These are phyloP conservation scores for Microtus oregoni DNA, from an alignment of 2,113 vertebrate genomes.

Conservation along the genomic window DNA sequence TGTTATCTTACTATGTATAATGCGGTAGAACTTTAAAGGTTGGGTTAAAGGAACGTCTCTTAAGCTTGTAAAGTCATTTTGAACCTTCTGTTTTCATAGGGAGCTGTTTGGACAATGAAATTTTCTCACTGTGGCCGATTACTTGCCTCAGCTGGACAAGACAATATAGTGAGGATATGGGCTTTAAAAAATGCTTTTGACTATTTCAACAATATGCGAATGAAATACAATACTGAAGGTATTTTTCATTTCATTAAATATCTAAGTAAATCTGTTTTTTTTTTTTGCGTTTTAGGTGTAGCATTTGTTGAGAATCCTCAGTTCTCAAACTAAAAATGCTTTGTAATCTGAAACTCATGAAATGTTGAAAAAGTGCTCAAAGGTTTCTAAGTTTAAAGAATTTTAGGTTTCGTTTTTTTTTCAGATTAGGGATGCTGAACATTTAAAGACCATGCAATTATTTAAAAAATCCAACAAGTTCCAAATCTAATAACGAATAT, in stretches of 20 bases:
- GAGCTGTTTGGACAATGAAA: slow-evolving; percentile 99
- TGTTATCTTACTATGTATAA: background rate
- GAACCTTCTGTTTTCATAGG: slow-evolving; percentile 86
- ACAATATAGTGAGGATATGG: slow-evolving; percentile 99
- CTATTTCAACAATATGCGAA: slow-evolving; percentile 99
- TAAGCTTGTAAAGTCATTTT: slow-evolving; percentile 25
- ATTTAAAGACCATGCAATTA: background rate
- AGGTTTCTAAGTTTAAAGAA: background rate
- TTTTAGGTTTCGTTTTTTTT: slow-evolving; percentile 6
- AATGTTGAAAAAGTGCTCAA: background rate
- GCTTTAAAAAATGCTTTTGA: slow-evolving; percentile 98
- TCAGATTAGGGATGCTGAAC: background rate
- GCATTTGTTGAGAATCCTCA: background rate
- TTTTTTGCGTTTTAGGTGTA: slow-evolving; percentile 43
- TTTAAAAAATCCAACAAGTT: background rate
- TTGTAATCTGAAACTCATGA: background rate
- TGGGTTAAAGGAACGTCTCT: slow-evolving; percentile 22
- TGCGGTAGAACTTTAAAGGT: slow-evolving; percentile 40
- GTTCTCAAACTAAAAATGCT: background rate
- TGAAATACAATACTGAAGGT: slow-evolving; percentile 99
- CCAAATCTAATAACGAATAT: background rate
- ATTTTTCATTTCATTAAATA: slow-evolving; percentile 57
- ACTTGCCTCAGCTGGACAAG: slow-evolving; percentile 97
- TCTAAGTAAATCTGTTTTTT: background rate
- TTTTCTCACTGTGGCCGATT: slow-evolving; percentile 98